Evolutionary conservation across 2,888 invertebrate species (phyloP).

Genomic region (Sericinus montela): DNA sequence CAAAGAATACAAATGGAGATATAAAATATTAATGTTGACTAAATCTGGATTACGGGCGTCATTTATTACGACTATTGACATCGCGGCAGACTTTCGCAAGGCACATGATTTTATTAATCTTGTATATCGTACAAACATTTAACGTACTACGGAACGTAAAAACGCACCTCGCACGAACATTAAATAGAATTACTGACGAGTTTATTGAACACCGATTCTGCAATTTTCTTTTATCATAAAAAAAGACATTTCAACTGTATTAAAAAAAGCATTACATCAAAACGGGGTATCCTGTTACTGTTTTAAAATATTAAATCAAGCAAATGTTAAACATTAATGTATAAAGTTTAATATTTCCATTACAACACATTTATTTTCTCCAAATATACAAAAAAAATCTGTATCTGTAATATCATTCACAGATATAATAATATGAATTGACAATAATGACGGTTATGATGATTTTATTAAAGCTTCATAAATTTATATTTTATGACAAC

Average conservation of each 20-base stretch:
- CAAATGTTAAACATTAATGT: no score
- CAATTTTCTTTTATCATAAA: neutral
- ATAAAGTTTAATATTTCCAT: no score
- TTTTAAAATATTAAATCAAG: no score
- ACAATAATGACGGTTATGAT: no score
- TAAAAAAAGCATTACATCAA: no score
- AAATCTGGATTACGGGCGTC: constrained; percentile 6
- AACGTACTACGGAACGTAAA: constrained; percentile 2
- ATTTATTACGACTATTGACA: constrained; percentile 10
- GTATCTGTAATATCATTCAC: no score
- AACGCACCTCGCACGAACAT: constrained; percentile 1
- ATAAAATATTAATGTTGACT: neutral
- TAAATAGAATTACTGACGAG: neutral
- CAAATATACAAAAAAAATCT: no score
- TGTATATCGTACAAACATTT: constrained; percentile 9
- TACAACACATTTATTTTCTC: no score
- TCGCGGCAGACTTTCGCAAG: constrained; percentile 19
- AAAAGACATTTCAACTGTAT: neutral
- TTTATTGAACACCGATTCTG: neutral
- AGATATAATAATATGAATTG: no score
- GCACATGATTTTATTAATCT: constrained; percentile 13
- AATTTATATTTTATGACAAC: no score
- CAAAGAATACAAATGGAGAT: neutral
- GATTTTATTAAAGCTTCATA: no score
- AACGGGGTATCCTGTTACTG: no score